Evolutionary conservation across 2,113 vertebrate species (phyloP).

Genomic region (Anolis carolinensis): DNA sequence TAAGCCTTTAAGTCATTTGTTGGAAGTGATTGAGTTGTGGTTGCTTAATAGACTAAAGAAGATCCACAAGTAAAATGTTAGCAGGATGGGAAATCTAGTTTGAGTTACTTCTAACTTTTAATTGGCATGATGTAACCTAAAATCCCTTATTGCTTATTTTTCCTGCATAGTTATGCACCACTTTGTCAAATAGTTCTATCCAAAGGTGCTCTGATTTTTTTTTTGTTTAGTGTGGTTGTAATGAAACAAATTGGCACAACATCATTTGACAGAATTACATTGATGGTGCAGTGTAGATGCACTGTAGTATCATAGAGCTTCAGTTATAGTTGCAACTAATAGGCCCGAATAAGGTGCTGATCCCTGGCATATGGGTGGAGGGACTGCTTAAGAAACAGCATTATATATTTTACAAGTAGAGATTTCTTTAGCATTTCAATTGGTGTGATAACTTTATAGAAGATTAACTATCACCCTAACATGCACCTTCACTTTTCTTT

Average conservation of each 20-base stretch:
- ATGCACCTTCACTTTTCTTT: no score
- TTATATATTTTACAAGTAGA: no score
- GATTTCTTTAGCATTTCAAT: no score
- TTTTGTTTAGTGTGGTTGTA: not conserved
- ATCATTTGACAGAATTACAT: not conserved
- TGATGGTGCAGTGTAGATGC: not conserved
- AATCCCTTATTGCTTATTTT: not conserved
- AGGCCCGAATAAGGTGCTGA: no score
- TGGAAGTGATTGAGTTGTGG: not conserved
- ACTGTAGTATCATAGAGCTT: not conserved
- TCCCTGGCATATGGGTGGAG: no score
- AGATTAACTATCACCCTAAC: no score
- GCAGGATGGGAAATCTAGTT: not conserved
- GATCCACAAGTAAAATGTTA: not conserved
- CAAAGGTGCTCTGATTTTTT: not conserved
- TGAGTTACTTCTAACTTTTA: not conserved
- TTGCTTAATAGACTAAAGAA: not conserved
- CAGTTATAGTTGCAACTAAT: no score
- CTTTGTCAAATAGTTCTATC: not conserved
- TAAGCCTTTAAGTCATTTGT: not conserved
- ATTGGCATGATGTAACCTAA: not conserved
- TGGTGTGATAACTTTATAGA: no score
- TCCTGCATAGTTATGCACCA: not conserved
- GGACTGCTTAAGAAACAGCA: no score
- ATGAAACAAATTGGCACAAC: not conserved